Evolutionary conservation across 2,888 invertebrate genomes (phyloP).

Genomic region (Chalcosyrphus nemorum): DNA sequence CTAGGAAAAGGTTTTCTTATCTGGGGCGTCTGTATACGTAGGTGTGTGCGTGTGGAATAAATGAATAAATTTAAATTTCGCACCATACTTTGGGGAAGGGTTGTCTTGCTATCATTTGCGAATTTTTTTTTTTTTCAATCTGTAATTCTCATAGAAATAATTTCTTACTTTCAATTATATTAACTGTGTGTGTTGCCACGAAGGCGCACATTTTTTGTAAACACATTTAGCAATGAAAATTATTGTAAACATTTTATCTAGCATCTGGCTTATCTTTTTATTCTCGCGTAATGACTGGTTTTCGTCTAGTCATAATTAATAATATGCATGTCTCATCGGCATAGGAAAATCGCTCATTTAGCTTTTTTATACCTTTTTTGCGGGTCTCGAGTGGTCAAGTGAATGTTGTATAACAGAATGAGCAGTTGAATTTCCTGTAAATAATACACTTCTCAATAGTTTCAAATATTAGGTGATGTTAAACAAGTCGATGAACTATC

Average conservation of each 20-base stretch:
- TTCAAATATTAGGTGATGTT: neutral
- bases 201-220: neutral
- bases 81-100: neutral
- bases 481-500: neutral
- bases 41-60: conserved; percentile 4
- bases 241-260: neutral
- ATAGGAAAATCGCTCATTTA: neutral
- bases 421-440: neutral
- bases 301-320: neutral
- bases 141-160: neutral
- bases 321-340: neutral
- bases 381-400: too few relatives aligned
- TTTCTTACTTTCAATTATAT: too few relatives aligned
- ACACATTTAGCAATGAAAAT: neutral
- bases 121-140: neutral
- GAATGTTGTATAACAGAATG: neutral
- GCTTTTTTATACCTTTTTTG: too few relatives aligned
- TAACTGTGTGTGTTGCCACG: conserved; percentile 5
- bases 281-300: neutral
- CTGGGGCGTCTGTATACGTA: neutral
- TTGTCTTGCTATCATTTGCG: neutral
- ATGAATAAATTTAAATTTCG: conserved; percentile 7
- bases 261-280: neutral
- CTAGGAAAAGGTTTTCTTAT: conserved; percentile 17
- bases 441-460: neutral